Evolutionary conservation across 1,140 invertebrate species (phyloP), one percentile per base, ranked within the genome.

Genomic region (Drosophila guanche): DNA sequence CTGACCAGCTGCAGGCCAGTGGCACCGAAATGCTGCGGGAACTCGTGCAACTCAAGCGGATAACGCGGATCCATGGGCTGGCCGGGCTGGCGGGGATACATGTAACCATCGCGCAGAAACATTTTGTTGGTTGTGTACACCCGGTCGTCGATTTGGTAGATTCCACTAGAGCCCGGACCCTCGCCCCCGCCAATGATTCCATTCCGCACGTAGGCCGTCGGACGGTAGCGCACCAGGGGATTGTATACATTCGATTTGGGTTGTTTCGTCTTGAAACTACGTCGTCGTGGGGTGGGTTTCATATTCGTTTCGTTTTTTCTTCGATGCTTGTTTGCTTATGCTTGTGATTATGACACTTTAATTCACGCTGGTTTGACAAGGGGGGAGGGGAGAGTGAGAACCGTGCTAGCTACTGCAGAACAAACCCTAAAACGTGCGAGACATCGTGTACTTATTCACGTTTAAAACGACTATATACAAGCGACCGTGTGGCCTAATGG

Each of bases 121-220:
- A 91, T 78, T 79, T 90, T 90, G 16, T 59, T 79, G n/a, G 90
- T 90, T 12, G 90, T 91, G 42, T 91, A 91, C 8, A 91, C 75
- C 50, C 86, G 84, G 71, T 91, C 90, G 37, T 90, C 65, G 54
- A 91, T 88, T 51, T 90, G 89, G 56, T 90, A 90, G 10, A 90
- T 70, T 4, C 89, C 89, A 47, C 74, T 77, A n/a, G 85, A 48
- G n/a, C 85, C 89, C 5, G 90, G 86, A 1, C 86, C 89, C 4
- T 69, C 73, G 16, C 83, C 89, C 5, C 75, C 75, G 12, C 90
- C 90, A 43, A 90, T 90, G 42, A 90, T 90, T 29, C 90, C 90
- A 59, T 91, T 91, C 0, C 89, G 68, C 8, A 90, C 88, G 52
- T 79, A 77, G 23, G 89, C 86, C n/a, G 90, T 59, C 22, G 90